phyloP scores from a whole-genome alignment of 2,113 vertebrate genomes.

The Clarias batrachus region DNA sequence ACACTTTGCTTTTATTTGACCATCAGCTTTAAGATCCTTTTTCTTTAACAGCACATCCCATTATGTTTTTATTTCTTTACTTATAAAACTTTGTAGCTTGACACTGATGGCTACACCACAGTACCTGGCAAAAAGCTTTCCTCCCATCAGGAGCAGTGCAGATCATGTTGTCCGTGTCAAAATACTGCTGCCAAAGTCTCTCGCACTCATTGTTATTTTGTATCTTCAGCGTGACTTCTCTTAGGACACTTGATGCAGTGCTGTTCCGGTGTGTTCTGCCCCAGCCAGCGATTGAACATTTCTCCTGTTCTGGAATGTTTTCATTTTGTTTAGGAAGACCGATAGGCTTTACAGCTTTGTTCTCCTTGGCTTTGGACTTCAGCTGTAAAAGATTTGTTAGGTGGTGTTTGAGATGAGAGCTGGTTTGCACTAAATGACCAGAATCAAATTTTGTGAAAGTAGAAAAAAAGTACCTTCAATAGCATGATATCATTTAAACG shows the following conservation, averaged over 20 bases:
- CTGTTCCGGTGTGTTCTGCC: background rate
- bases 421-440: background rate
- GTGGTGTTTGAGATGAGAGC: background rate
- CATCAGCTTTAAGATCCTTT: background rate
- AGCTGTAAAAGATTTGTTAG: slow-evolving; percentile 38
- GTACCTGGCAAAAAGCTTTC: slow-evolving; percentile 52
- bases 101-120: background rate
- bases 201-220: slow-evolving; percentile 35
- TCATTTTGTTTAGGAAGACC: slow-evolving; percentile 27
- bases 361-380: slow-evolving; percentile 24
- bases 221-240: slow-evolving; percentile 33
- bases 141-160: slow-evolving; percentile 36
- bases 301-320: background rate
- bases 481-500: slow-evolving; percentile 44
- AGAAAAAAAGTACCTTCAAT: slow-evolving; percentile 42
- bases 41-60: no score
- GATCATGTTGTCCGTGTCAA: slow-evolving; percentile 39
- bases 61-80: no score
- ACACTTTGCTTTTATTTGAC: background rate
- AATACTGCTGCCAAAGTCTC: background rate
- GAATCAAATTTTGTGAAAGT: background rate
- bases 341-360: slow-evolving; percentile 24
- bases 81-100: no score
- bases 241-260: slow-evolving; percentile 24
- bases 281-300: slow-evolving; percentile 51